Evolutionary conservation across 1,140 invertebrate species (phyloP).

Genomic region (Grapholita molesta): DNA sequence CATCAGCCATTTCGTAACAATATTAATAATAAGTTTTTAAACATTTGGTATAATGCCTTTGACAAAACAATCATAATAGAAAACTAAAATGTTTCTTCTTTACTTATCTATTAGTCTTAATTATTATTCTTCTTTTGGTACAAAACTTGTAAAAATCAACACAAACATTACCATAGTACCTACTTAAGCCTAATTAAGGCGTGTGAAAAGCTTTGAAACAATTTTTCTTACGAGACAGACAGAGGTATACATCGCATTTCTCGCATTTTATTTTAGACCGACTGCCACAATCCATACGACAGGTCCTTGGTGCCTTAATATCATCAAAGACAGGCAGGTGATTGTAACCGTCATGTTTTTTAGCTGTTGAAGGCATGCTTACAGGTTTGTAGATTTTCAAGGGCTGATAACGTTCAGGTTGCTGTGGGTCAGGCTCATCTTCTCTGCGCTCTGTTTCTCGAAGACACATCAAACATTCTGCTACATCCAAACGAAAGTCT

Average conservation of each 20-base stretch:
- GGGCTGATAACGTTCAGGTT: neutral
- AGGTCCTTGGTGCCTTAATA: conserved; percentile 9
- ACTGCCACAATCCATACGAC: neutral
- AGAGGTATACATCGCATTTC: conserved; percentile 16
- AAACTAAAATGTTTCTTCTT: conserved; percentile 11
- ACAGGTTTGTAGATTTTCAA: neutral
- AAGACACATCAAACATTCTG: conserved; percentile 13
- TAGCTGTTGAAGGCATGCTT: neutral
- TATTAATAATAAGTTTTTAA: conserved; percentile 8
- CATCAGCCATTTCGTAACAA: conserved; percentile 1
- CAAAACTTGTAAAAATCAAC: conserved; percentile 11
- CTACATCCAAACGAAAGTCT: conserved; percentile 28
- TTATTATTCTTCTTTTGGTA: neutral
- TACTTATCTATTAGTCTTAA: neutral
- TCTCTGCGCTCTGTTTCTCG: neutral
- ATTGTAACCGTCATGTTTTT: conserved; percentile 19
- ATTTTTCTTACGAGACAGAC: conserved; percentile 4
- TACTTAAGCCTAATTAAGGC: neutral
- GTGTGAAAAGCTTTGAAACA: conserved; percentile 15
- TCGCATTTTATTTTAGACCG: conserved; percentile 13
- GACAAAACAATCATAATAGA: conserved; percentile 7
- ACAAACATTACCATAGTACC: conserved; percentile 8
- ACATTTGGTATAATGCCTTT: conserved; percentile 1
- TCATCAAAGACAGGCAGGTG: conserved; percentile 15
- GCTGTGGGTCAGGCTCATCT: neutral